Evolutionary conservation across 2,797 vertebrate genomes (phyloP).

Genomic region (Phaenicophaeus curvirostris): DNA sequence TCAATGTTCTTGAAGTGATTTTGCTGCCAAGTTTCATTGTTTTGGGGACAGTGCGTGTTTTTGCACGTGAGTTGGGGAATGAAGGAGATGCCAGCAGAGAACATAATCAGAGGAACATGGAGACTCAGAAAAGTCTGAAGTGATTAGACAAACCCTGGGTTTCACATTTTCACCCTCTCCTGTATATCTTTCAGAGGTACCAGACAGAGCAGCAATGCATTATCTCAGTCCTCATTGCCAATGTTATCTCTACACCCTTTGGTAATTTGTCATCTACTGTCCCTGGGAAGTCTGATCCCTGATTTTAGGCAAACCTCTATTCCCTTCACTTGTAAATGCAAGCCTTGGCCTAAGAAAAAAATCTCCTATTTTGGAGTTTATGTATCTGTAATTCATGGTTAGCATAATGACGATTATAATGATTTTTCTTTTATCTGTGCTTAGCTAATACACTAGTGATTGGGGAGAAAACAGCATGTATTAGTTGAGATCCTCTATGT

Average conservation of each 20-base stretch:
- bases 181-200: conserved; percentile 18
- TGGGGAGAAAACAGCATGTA: conserved; percentile 43
- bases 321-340: conserved; percentile 33
- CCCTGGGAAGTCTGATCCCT: conserved; percentile 6
- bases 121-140: neutral
- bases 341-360: neutral
- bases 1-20: neutral
- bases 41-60: neutral
- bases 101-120: neutral
- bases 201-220: neutral
- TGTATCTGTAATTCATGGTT: conserved; percentile 24
- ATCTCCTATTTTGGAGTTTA: neutral
- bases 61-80: accelerated
- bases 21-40: accelerated
- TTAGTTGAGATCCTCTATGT: conserved; percentile 27
- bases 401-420: conserved; percentile 45
- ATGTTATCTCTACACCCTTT: conserved; percentile 41
- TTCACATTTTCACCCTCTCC: conserved; percentile 20
- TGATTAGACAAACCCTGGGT: neutral
- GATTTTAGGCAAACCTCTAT: conserved; percentile 9
- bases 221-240: conserved; percentile 40
- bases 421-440: conserved; percentile 32
- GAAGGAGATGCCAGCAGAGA: neutral
- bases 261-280: conserved; percentile 37
- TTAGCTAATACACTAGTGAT: conserved; percentile 1